Evolutionary conservation across 2,113 vertebrate species (phyloP).

Genomic region (Gobiocypris rarus): DNA sequence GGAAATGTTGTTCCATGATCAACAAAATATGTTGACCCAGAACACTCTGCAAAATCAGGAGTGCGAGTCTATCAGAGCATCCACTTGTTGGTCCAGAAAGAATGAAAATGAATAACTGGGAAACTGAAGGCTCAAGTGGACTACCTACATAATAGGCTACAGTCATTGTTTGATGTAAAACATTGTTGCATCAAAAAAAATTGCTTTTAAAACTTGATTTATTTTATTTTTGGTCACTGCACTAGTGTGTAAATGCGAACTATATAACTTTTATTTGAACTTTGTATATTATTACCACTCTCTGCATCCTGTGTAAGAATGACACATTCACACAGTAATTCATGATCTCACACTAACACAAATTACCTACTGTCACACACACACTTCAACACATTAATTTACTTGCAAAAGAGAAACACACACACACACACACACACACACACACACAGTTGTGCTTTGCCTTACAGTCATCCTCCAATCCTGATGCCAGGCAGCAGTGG

Average conservation of each 20-base stretch:
- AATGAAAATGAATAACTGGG: not conserved
- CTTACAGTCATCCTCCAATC: conserved; percentile 44
- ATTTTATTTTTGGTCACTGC: not conserved
- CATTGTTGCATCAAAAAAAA: not conserved
- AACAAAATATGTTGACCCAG: too few relatives aligned
- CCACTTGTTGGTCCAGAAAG: not conserved
- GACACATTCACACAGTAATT: conserved; percentile 25
- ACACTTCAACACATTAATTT: conserved; percentile 21
- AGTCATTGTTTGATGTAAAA: not conserved
- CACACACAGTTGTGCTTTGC: not conserved
- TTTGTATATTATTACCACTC: not conserved
- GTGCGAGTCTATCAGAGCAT: not conserved
- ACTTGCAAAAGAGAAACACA: conserved; percentile 18
- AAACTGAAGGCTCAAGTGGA: not conserved
- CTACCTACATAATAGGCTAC: too few relatives aligned
- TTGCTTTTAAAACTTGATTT: not conserved
- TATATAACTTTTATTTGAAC: not conserved
- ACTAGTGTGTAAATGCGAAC: not conserved
- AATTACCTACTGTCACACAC: conserved; percentile 32
- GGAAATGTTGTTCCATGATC: too few relatives aligned
- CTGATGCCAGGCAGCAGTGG: conserved; percentile 49
- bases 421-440: too few relatives aligned
- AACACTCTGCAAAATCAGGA: too few relatives aligned
- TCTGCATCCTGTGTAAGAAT: conserved; percentile 2
- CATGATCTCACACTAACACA: conserved; percentile 28